Evolutionary conservation across 2,797 vertebrate species (phyloP), one percentile per base, ranked within the genome.

Genomic region (Champsocephalus gunnari): DNA sequence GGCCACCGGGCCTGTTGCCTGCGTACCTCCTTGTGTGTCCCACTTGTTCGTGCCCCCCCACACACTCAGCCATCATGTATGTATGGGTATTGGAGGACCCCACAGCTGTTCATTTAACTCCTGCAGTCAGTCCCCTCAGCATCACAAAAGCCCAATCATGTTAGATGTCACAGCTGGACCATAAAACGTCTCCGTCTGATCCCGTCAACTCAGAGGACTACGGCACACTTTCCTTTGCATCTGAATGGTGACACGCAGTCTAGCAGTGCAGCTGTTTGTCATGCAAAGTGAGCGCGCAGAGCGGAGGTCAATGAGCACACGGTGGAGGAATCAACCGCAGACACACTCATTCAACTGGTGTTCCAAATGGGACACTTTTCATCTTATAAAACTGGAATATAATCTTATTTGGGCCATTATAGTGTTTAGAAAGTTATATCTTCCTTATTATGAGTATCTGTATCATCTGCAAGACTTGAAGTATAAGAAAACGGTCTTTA

Each of bases 81-180:
- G 73, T 75, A 85, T 87, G 75, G 86, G 92, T 48, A 54, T 64
- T 68, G 66, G 41, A 58, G 64, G 89, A 90, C 62, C 89, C 92
- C 86, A 80, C 87, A 81, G 55, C 89, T 85, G 74, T 82, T 60
- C 65, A 47, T 70, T 77, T 62, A 48, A 49, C 44, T 32, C 9
- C 43, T n/a, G 47, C 54, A 65, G 69, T 54, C 72, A 64, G n/a
- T 58, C 38, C 11, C 16, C 49, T 68, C 49, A 16, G 63, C 71
- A 53, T 72, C 17, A 87, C 88, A 88, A 91, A 85, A 81, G 74
- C 81, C 89, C 79, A 74, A 87, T 64, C 44, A 79, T 79, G 84
- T 78, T 90, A 75, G 1, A 77, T 43, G 66, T 84, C 79, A 90
- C 92, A 95, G 91, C 87, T 92, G 91, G 55, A 56, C 21, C 63